Conservation (phyloP, 2,888 invertebrate species). For the Oeneis ivallda region DNA sequence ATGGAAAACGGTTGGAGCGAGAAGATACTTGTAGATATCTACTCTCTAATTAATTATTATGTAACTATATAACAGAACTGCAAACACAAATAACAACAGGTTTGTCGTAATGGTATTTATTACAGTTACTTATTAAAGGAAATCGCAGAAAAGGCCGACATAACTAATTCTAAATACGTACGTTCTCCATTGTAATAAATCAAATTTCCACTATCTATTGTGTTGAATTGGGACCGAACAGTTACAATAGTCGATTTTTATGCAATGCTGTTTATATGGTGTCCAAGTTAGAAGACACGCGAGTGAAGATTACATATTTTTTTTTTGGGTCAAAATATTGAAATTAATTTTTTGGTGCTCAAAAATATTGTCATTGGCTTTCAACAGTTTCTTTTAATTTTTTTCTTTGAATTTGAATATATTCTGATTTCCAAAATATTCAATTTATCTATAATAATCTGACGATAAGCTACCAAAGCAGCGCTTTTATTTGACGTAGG, state of each 20-base stretch:
- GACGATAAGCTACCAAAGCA: no score
- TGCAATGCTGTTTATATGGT: constrained; percentile 40
- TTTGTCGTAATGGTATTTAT: constrained; percentile 5
- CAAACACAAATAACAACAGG: not conserved
- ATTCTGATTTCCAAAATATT: no score
- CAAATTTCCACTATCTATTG: constrained; percentile 47
- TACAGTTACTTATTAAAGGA: constrained; percentile 23
- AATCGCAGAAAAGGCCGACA: constrained; percentile 19
- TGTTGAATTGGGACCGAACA: constrained; percentile 48
- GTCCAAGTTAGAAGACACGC: constrained; percentile 15
- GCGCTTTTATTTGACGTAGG: no score
- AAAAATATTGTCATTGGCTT: no score
- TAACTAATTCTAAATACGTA: constrained; percentile 27
- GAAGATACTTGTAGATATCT: no score
- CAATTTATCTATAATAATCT: no score
- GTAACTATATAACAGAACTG: not conserved
- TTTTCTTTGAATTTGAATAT: no score
- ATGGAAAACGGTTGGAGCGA: no score
- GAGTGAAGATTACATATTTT: not conserved
- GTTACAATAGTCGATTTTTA: constrained; percentile 49
- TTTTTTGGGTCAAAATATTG: no score
- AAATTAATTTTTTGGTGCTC: no score
- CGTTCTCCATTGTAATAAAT: constrained; percentile 25
- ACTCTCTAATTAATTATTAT: no score
- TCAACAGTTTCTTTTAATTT: no score